A percentile compares a stretch with the other conserved stretches of the same genome.
Conservation (phyloP, 2,888 invertebrate species). For the Ceraclea dissimilis region DNA sequence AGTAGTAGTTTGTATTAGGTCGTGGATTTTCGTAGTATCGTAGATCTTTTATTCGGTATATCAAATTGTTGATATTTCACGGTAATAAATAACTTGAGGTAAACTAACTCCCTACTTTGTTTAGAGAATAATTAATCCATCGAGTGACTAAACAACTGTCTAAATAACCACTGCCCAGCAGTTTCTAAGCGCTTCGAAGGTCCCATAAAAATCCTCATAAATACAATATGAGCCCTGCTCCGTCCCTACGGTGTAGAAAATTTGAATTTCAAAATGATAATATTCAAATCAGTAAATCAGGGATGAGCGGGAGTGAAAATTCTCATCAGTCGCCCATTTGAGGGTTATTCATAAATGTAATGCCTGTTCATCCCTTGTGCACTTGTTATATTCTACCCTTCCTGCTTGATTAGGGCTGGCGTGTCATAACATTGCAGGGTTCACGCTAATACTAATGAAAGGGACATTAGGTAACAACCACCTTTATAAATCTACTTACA, state of each 20-base stretch:
- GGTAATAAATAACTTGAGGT: too few species aligned
- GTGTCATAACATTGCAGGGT: constrained; percentile 21
- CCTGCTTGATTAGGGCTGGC: constrained; percentile 23
- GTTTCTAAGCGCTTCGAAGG: constrained; percentile 5
- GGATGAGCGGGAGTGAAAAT: constrained; percentile 1
- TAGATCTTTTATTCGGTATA: too few species aligned
- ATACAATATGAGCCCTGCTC: constrained; percentile 7
- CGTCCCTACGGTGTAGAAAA: constrained; percentile 10
- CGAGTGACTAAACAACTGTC: constrained; percentile 3
- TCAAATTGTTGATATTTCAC: too few species aligned
- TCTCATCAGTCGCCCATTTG: constrained; percentile 22
- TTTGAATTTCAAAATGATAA: constrained; percentile 20
- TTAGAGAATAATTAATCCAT: constrained; percentile 9
- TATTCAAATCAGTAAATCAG: constrained; percentile 21
- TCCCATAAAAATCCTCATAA: constrained; percentile 14
- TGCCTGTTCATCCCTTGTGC: constrained; percentile 20
- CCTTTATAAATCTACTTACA: too few species aligned
- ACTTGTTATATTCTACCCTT: constrained; percentile 19
- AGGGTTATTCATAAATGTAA: constrained; percentile 23
- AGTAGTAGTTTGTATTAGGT: too few species aligned
- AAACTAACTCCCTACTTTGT: constrained; percentile 2
- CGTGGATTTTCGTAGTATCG: too few species aligned
- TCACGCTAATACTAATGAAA: background rate
- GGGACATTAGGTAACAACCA: background rate
- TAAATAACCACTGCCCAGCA: constrained; percentile 11